phyloP scores from a whole-genome alignment of 2,888 invertebrate species.

The Beris morrisii region DNA sequence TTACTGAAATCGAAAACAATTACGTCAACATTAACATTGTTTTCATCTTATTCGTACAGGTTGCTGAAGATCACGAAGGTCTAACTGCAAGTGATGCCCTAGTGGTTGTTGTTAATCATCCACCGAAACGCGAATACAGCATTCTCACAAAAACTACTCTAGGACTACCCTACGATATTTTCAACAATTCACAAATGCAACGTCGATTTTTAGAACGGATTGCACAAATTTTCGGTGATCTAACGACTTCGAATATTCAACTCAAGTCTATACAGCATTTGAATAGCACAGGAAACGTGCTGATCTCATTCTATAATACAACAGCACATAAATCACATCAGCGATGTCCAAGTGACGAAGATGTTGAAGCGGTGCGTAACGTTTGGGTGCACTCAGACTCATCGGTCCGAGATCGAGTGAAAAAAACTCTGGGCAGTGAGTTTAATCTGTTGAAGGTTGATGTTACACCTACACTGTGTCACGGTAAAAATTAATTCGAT shows the following conservation, averaged over 20 bases:
- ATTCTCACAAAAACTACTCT: constrained; percentile 82
- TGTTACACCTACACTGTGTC: constrained; percentile 60
- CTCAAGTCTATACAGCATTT: constrained; percentile 65
- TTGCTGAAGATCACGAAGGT: constrained; percentile 74
- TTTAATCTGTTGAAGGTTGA: constrained; percentile 62
- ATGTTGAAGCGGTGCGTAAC: constrained; percentile 71
- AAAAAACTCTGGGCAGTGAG: constrained; percentile 64
- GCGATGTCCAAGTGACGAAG: constrained; percentile 71
- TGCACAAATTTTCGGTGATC: constrained; percentile 75
- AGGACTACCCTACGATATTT: constrained; percentile 68
- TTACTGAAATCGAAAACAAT: background rate
- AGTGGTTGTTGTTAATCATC: constrained; percentile 71
- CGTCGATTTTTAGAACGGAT: constrained; percentile 81
- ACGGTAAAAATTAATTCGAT: constrained; percentile 38
- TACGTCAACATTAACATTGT: constrained; percentile 10
- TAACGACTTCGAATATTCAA: constrained; percentile 70
- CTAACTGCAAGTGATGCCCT: constrained; percentile 77
- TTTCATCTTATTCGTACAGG: constrained; percentile 51
- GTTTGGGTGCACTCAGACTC: constrained; percentile 71
- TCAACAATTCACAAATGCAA: constrained; percentile 74
- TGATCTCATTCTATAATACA: constrained; percentile 80
- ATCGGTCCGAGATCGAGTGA: constrained; percentile 59
- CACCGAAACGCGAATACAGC: constrained; percentile 66
- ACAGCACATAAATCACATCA: constrained; percentile 55
- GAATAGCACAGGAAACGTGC: constrained; percentile 62